A percentile compares a stretch with the other conserved stretches of the same genome.
Conservation (phyloP, 2,797 vertebrate genomes). For the Myotis findleyi region DNA sequence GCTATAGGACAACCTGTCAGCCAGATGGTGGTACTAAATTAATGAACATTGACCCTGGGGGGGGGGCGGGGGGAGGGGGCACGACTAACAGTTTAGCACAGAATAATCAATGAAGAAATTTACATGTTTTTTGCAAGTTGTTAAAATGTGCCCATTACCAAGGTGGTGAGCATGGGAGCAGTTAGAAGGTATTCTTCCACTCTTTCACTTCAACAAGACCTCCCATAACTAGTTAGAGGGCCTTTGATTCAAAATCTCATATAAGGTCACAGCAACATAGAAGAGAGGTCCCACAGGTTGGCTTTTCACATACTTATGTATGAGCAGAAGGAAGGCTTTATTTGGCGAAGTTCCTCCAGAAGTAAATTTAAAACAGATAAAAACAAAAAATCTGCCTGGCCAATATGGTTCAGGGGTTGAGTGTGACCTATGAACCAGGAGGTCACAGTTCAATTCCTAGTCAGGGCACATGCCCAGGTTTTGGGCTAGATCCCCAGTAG, state of each 20-base stretch:
- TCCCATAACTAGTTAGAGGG: neutral
- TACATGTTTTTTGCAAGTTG: neutral
- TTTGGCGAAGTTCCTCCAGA: neutral
- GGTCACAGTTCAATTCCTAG: no score
- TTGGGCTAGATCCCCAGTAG: no score
- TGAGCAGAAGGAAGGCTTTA: neutral
- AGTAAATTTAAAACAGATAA: neutral
- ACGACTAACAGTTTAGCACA: neutral
- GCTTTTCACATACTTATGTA: neutral
- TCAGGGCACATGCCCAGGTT: no score
- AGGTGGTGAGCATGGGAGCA: neutral
- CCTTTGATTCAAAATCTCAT: neutral
- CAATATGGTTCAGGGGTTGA: no score
- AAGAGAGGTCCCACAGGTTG: neutral
- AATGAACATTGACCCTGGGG: neutral
- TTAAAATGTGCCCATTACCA: slow-evolving; percentile 2
- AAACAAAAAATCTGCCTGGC: neutral
- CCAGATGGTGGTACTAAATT: neutral
- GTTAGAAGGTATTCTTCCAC: neutral
- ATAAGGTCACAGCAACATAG: neutral
- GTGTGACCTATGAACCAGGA: no score
- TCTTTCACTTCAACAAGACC: neutral
- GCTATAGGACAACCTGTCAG: slow-evolving; percentile 2
- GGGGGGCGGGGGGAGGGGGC: neutral
- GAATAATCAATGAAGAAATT: slow-evolving; percentile 13